phyloP scores from a whole-genome alignment of 2,113 vertebrate species.

The Okapia johnstoni region DNA sequence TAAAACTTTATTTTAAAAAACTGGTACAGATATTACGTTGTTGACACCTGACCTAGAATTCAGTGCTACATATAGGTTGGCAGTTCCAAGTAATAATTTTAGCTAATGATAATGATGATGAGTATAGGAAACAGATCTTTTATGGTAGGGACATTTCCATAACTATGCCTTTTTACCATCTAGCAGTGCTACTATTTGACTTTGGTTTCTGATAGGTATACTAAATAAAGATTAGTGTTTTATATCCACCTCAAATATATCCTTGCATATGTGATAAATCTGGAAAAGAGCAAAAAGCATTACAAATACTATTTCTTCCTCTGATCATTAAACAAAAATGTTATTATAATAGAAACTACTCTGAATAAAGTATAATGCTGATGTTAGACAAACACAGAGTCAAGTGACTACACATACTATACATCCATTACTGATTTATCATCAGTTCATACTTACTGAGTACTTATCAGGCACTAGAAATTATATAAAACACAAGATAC shows the following conservation, averaged over 20 bases:
- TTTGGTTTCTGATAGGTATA: slow-evolving; percentile 9
- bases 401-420: not conserved
- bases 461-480: not conserved
- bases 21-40: not conserved
- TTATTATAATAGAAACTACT: not conserved
- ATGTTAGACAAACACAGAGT: not conserved
- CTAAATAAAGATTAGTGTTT: not conserved
- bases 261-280: slow-evolving; percentile 1
- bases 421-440: not conserved
- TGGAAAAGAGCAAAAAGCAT: slow-evolving; percentile 8
- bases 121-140: not conserved
- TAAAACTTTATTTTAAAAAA: slow-evolving; percentile 8
- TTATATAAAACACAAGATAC: not conserved
- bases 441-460: not conserved
- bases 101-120: not conserved
- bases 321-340: slow-evolving; percentile 10
- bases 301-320: not conserved
- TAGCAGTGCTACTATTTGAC: not conserved
- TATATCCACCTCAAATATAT: not conserved
- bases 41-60: not conserved
- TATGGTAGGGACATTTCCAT: not conserved
- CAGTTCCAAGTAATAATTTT: not conserved
- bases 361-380: slow-evolving; percentile 24
- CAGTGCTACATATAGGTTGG: not conserved
- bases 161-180: not conserved